Evolutionary conservation across 2,888 invertebrate species (phyloP), one percentile per base, ranked within the genome.

Genomic region (Acrocera orbiculus): DNA sequence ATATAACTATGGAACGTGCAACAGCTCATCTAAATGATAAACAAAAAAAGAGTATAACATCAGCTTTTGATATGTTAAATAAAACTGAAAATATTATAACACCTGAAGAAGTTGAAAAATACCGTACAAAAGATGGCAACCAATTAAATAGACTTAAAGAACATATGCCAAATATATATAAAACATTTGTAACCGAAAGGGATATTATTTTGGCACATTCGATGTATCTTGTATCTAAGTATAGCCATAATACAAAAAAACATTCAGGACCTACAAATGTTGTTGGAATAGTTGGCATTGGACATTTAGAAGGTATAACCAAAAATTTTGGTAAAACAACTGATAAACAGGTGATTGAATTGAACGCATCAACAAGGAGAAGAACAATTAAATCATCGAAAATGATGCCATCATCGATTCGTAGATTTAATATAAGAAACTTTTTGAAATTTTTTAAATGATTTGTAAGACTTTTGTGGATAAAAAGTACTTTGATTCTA

Each of bases 251-350:
- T 11, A 40, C 34, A 7, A 25, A 34, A 4, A 27, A 24, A 11
- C n/a, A n/a, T 4, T 31, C 34, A 15, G 31, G 38, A 15, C 69
- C 73, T 16, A 61, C 69, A 19, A 67, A 76, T 44, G 74, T 90
- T 20, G 93, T 95, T 6, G 92, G 86, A 15, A 81, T 95, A 9
- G 92, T 95, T 9, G 93, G 93, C 4, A 83, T 93, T 37, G 93
- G 93, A 0, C 95, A 95, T 56, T 74, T 80, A 19, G 69, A 77
- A 15, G 93, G 93, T 6, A 43, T 46, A 30, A 25, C 23, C 11
- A 19, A 34, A 27, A 38, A 41, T 19, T 46, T 41, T 23, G 42
- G 42, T 8, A 36, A 37, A 15, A 44, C 45, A 3, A 38, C 38
- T 1, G 25, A 35, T 5, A 34, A 40, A 8, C 32, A 42, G 30